phyloP scores from a whole-genome alignment of 2,113 vertebrate species.

The Naja naja region DNA sequence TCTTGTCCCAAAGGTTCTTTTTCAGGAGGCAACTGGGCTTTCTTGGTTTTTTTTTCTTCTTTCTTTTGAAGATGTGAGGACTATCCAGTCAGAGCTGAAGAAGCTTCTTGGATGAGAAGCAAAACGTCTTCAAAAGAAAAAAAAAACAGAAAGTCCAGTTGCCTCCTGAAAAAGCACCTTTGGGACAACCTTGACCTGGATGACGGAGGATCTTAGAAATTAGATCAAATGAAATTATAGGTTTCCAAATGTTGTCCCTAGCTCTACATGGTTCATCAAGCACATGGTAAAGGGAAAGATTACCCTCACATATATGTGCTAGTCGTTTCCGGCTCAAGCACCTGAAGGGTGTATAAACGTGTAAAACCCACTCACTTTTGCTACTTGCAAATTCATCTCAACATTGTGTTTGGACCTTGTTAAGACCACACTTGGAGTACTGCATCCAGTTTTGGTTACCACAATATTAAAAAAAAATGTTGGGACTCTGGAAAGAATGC shows the following conservation, averaged over 20 bases:
- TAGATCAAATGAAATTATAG: not conserved
- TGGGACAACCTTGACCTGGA: too few relatives aligned
- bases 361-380: not conserved
- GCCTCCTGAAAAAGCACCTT: too few relatives aligned
- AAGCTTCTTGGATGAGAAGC: too few relatives aligned
- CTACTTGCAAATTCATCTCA: not conserved
- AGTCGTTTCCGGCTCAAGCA: not conserved
- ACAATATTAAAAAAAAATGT: not conserved
- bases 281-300: not conserved
- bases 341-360: not conserved
- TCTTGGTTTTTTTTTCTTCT: too few relatives aligned
- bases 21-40: too few relatives aligned
- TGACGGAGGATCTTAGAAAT: not conserved
- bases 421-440: not conserved
- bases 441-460: not conserved
- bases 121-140: too few relatives aligned
- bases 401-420: not conserved
- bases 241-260: conserved; percentile 13
- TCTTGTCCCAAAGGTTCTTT: too few relatives aligned
- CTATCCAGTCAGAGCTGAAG: too few relatives aligned
- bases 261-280: conserved; percentile 44
- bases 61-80: too few relatives aligned
- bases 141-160: too few relatives aligned
- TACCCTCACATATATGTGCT: too few relatives aligned
- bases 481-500: not conserved